These are phyloP conservation scores for Dichetophora obliterata DNA, from an alignment of 2,888 invertebrate genomes.

Conservation along the genomic window DNA sequence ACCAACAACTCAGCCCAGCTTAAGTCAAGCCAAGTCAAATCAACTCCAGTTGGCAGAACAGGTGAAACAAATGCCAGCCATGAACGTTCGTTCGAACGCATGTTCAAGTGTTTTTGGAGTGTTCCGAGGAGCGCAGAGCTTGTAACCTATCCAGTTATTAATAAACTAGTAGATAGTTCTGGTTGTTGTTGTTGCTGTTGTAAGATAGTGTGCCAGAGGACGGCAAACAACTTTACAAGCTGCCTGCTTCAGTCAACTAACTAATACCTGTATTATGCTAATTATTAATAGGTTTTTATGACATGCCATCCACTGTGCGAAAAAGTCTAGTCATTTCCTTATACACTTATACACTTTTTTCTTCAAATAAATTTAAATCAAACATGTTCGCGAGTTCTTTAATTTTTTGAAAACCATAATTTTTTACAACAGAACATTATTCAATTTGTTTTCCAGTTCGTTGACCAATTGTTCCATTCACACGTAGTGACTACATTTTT, in stretches of 20 bases:
- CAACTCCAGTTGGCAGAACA: constrained; percentile 12
- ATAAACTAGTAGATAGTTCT: constrained; percentile 35
- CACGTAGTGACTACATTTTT: too few species aligned
- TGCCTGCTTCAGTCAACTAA: constrained; percentile 19
- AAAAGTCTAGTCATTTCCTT: too few species aligned
- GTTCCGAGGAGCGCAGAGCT: constrained; percentile 12
- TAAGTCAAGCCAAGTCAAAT: constrained; percentile 21
- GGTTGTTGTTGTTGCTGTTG: constrained; percentile 18
- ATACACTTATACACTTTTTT: too few species aligned
- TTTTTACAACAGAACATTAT: too few species aligned
- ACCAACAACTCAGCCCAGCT: constrained; percentile 6
- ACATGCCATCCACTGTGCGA: not conserved
- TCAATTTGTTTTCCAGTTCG: too few species aligned
- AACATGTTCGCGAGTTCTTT: too few species aligned
- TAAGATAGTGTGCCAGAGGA: constrained; percentile 1
- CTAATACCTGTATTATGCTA: constrained; percentile 37
- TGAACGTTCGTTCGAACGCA: not conserved
- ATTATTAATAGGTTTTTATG: constrained; percentile 36
- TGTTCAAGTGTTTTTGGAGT: not conserved
- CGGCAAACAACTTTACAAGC: constrained; percentile 19
- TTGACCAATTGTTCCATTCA: too few species aligned
- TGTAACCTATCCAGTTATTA: constrained; percentile 41
- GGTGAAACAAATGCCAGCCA: not conserved
- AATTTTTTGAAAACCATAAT: too few species aligned
- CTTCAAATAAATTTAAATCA: too few species aligned